Conservation (phyloP, 1,140 invertebrate species). For the Camponotus pennsylvanicus region DNA sequence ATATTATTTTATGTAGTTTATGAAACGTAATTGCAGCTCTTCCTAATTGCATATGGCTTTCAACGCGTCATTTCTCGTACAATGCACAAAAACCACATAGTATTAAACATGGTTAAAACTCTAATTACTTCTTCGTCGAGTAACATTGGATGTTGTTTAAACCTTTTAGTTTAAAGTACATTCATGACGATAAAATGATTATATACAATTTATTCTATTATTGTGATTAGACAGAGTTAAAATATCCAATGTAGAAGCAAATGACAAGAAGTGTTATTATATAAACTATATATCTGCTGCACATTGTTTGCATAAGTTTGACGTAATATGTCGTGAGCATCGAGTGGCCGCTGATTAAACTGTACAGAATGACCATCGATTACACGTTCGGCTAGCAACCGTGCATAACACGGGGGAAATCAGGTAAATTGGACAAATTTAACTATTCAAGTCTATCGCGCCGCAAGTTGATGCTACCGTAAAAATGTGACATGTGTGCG, state of each 20-base stretch:
- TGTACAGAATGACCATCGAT: conserved; percentile 49
- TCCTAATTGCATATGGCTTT: not conserved
- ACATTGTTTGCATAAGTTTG: conserved; percentile 35
- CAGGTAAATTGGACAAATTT: conserved; percentile 28
- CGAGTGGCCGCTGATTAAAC: conserved; percentile 43
- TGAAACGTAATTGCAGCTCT: conserved; percentile 13
- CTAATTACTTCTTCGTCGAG: not conserved
- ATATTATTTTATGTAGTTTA: conserved; percentile 34
- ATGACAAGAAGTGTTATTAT: conserved; percentile 41
- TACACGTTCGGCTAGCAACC: conserved; percentile 34
- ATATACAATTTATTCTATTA: conserved; percentile 37
- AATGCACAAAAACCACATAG: not conserved
- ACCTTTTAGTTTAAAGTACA: conserved; percentile 3
- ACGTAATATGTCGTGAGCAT: conserved; percentile 50
- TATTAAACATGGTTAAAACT: conserved; percentile 2
- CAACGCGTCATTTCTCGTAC: conserved; percentile 18
- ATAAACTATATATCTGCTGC: conserved; percentile 6
- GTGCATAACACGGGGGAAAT: conserved; percentile 4
- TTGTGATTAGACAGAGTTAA: conserved; percentile 19
- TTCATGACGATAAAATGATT: conserved; percentile 21
- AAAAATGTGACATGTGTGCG: conserved; percentile 45
- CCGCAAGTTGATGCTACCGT: not conserved
- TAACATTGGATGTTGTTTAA: conserved; percentile 9
- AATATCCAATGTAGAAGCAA: conserved; percentile 21
- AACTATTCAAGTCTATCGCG: not conserved